A percentile compares a stretch with the other conserved stretches of the same genome.
Evolutionary conservation across 2,113 vertebrate genomes (phyloP).

Genomic region (Apodemus sylvaticus): DNA sequence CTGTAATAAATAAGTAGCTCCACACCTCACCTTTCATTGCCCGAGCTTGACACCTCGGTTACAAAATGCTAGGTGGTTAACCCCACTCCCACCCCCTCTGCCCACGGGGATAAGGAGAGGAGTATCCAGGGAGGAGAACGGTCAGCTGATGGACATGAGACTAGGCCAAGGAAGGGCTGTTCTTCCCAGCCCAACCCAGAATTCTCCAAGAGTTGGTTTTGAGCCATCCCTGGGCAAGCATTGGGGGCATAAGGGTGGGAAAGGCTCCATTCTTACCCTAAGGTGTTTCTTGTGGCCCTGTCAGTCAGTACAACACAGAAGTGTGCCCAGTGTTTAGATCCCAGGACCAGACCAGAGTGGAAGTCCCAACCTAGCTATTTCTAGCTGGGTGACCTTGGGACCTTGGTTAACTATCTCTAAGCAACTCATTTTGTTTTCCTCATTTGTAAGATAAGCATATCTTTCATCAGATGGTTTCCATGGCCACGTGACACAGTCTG

Average conservation of each 20-base stretch:
- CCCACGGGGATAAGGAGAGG: background rate
- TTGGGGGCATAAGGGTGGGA: fast-evolving
- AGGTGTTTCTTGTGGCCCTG: background rate
- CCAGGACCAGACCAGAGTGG: background rate
- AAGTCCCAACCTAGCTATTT: background rate
- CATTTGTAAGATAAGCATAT: background rate
- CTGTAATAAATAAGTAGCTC: slow-evolving; percentile 89
- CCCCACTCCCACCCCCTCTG: background rate
- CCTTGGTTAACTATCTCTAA: background rate
- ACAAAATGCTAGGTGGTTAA: background rate
- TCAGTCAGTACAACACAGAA: fast-evolving
- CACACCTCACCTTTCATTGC: slow-evolving; percentile 84
- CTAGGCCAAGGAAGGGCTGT: background rate
- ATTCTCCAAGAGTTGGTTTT: background rate
- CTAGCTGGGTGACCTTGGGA: background rate
- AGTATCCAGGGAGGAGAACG: background rate
- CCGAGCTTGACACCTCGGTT: slow-evolving; percentile 17
- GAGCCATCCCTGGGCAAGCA: fast-evolving
- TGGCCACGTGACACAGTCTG: fast-evolving
- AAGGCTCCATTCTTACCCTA: background rate
- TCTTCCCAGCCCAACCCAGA: background rate
- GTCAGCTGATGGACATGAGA: background rate
- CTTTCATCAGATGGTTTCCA: background rate
- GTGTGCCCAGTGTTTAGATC: background rate
- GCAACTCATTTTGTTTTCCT: background rate